Evolutionary conservation across 1,140 invertebrate species (phyloP), one percentile per base, ranked within the genome.

Genomic region (Helicoverpa zea): DNA sequence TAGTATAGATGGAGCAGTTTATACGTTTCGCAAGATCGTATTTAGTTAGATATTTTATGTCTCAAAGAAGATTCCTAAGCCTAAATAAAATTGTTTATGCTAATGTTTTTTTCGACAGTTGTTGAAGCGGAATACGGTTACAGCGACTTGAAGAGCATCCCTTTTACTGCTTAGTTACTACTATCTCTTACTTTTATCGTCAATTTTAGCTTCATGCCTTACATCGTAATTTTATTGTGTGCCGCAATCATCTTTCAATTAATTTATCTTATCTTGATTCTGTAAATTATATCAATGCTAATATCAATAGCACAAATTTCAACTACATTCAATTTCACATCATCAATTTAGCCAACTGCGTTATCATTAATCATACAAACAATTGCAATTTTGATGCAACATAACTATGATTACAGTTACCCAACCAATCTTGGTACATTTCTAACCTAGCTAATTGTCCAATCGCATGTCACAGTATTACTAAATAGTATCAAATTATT

Each of bases 401-500:
- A 10, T 13, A 70, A 68, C 11, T 43, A 7, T 51, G 43, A 70
- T 51, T 51, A 70, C 11, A 56, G 16, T 72, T 72, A 56, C 51
- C 5, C 13, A 56, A 72, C 14, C n/a, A 51, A 56, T 52, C 68
- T 72, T 72, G 51, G 68, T 35, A 70, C 66, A 70, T 11, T 51
- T 11, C 29, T 51, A 51, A 70, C 11, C 51, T 13, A 54, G 29
- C 14, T 72, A 72, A 72, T 72, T 72, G 51, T 72, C 51, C 52
- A 16, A 35, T 72, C 51, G 68, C 68, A 72, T 72, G 68, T 54
- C 68, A 54, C 23, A 30, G 51, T 70, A 52, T 72, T 72, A 72
- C 13, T 0, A 56, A 72, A 72, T 56, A 35, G 13, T 72, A 72
- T 72, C 68, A 72, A 72, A 72, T 72, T 54, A 72, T 72, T 70